phyloP scores from a whole-genome alignment of 37 sponge, comb jelly and placozoan species.

The Axinella damicornis region DNA sequence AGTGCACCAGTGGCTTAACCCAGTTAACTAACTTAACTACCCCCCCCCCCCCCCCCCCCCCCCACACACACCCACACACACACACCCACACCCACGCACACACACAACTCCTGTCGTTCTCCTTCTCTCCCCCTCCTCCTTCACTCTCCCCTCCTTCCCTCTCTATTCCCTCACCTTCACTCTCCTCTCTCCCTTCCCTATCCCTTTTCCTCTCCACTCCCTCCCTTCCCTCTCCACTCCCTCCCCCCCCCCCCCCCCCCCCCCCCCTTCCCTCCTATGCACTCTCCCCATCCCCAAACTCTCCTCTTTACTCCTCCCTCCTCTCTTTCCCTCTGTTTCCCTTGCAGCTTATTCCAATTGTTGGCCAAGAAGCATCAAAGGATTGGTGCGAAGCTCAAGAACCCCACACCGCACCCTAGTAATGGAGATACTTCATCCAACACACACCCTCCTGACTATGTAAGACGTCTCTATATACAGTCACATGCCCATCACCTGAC shows the following conservation, averaged over 20 bases:
- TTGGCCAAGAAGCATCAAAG: slow-evolving; percentile 88
- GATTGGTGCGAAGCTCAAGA: slow-evolving; percentile 39
- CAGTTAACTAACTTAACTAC: too few relatives aligned
- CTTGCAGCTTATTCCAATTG: slow-evolving; percentile 74
- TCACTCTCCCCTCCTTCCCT: not conserved
- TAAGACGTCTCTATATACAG: not conserved
- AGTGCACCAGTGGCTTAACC: not conserved
- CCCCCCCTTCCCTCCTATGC: not conserved
- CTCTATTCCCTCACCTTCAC: not conserved
- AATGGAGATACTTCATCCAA: too few relatives aligned
- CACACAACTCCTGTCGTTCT: not conserved
- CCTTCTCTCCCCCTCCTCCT: too few relatives aligned
- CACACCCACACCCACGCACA: too few relatives aligned
- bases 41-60: slow-evolving; percentile 1
- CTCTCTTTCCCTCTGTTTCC: not conserved
- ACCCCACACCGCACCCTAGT: not conserved
- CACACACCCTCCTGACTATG: not conserved
- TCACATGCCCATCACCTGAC: not conserved
- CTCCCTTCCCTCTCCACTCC: too few relatives aligned
- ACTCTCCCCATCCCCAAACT: not conserved
- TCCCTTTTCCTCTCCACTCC: not conserved
- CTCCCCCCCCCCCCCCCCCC: not conserved
- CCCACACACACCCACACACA: too few relatives aligned
- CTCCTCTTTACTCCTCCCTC: not conserved
- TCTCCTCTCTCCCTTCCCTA: not conserved